Evolutionary conservation across 1,140 invertebrate species (phyloP).

Genomic region (Heliconius hewitsoni): DNA sequence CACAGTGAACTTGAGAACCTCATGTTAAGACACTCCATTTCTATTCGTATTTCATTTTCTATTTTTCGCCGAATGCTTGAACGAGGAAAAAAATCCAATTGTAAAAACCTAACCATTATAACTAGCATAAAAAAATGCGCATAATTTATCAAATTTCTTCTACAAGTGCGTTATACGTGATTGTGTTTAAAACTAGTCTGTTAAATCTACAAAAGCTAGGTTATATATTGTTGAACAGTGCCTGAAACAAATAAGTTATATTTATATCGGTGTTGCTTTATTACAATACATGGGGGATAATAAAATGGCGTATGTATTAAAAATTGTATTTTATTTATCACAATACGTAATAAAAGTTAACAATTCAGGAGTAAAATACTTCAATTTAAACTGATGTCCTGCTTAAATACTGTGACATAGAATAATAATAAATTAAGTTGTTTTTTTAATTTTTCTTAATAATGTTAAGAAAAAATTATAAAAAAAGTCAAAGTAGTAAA

Average conservation of each 20-base stretch:
- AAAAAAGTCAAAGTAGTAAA: not conserved
- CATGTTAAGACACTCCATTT: no score
- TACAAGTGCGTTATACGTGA: not conserved
- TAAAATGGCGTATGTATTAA: slow-evolving; percentile 25
- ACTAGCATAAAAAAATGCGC: not conserved
- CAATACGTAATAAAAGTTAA: slow-evolving; percentile 27
- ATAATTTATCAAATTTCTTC: not conserved
- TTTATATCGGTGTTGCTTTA: slow-evolving; percentile 25
- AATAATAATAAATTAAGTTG: not conserved
- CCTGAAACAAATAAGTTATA: slow-evolving; percentile 30
- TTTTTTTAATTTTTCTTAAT: not conserved
- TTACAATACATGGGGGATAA: slow-evolving; percentile 6
- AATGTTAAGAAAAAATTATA: no score
- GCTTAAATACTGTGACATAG: not conserved
- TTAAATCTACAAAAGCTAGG: slow-evolving; percentile 22
- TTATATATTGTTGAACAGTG: slow-evolving; percentile 30
- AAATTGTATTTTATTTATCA: slow-evolving; percentile 34
- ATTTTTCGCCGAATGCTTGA: no score
- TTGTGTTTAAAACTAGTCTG: slow-evolving; percentile 29
- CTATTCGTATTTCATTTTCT: no score
- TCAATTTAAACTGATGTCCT: not conserved
- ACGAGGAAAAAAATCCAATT: no score
- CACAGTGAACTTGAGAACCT: no score
- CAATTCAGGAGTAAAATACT: slow-evolving; percentile 15
- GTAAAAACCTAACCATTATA: no score